Base-by-base conservation (phyloP, 2,113 vertebrate genomes). In the Butorides virescens region DNA sequence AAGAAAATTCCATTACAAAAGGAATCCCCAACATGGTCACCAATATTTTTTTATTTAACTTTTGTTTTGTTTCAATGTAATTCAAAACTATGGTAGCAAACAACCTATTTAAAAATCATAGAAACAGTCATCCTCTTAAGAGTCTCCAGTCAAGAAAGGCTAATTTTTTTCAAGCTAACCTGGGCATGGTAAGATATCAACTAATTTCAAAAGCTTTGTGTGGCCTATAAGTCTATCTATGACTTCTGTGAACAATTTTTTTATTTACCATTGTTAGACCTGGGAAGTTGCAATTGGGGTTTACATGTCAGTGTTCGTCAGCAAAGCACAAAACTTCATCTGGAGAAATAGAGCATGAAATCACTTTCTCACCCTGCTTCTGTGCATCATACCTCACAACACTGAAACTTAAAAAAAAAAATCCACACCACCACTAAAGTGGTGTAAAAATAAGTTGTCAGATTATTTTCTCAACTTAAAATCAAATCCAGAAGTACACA, bases 301-400 rank as follows among this genome's bases (percentile, higher is more conserved):
- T 95, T 94, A 80, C n/a, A 85, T 85, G 68, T 91, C 88, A 90
- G 50, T 61, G 93, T 97, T 93, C 2, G 9, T 90, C 90, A 93
- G 88, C 44, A 96, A 76, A 96, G n/a, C 85, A 94, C 77, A 84
- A 97, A 98, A 95, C 82, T 96, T 96, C 72, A 89, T 96, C 76
- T 92, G 59, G 92, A 95, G 94, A 98, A 97, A 97, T 68, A 98
- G 93, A 97, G 87, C 95, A 97, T 97, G 88, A 97, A 98, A 97
- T 97, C 95, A 97, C 91, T 93, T 97, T 96, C 95, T 96, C 95
- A 97, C 82, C 59, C 93, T 92, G 82, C 52, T 97, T 82, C 93
- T 94, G 87, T 90, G 79, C 70, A 95, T 95, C 83, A 92, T 97
- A 96, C 87, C 89, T 94, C 97, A 95, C 62, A 97, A 96, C 56